phyloP scores from a whole-genome alignment of 2,888 invertebrate species.

The Acronicta psi region DNA sequence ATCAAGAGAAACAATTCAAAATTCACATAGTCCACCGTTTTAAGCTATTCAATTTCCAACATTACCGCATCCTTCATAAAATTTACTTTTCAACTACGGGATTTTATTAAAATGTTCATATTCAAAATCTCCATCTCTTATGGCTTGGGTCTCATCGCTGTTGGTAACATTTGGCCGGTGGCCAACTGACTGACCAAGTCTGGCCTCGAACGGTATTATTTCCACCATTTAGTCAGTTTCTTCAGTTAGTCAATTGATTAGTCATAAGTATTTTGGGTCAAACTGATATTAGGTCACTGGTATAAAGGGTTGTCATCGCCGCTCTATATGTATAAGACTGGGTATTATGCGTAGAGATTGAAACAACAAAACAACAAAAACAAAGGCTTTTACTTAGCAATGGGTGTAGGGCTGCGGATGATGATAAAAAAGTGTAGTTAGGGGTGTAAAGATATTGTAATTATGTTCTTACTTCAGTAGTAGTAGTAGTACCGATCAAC shows the following conservation, averaged over 20 bases:
- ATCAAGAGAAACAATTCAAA: conserved; percentile 15
- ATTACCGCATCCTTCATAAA: conserved; percentile 7
- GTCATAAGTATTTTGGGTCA: conserved; percentile 63
- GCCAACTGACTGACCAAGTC: conserved; percentile 56
- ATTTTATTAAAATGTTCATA: conserved; percentile 7
- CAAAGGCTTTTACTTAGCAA: too few relatives aligned
- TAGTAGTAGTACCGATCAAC: too few relatives aligned
- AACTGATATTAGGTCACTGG: conserved; percentile 43
- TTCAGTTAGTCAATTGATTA: conserved; percentile 66
- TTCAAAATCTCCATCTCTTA: conserved; percentile 34
- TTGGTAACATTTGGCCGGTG: conserved; percentile 48
- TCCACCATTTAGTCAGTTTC: conserved; percentile 62
- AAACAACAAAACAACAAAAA: too few relatives aligned
- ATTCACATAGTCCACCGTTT: background rate
- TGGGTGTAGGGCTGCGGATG: too few relatives aligned
- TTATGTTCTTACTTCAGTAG: too few relatives aligned
- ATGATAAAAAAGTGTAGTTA: too few relatives aligned
- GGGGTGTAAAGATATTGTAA: too few relatives aligned
- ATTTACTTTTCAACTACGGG: background rate
- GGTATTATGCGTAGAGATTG: too few relatives aligned
- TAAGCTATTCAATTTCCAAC: conserved; percentile 19
- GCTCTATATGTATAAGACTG: too few relatives aligned
- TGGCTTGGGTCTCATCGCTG: conserved; percentile 23
- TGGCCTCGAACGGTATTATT: conserved; percentile 60
- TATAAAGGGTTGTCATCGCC: conserved; percentile 34